Evolutionary conservation across 1,140 invertebrate species (phyloP), one percentile per base, ranked within the genome.

Genomic region (Zophobas morio): DNA sequence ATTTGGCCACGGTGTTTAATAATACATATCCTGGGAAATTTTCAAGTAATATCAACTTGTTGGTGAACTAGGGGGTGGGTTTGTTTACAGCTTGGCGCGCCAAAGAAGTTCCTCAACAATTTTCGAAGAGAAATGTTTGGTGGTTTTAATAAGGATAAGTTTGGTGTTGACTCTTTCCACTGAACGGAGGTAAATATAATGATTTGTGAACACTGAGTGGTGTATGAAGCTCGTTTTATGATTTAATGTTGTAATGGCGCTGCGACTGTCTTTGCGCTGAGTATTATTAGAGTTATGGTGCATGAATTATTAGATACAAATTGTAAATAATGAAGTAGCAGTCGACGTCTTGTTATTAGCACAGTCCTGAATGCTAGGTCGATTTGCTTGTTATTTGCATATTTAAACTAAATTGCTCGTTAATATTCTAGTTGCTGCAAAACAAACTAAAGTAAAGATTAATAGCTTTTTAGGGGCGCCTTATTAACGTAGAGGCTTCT

Each of bases 1-100:
- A 60, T 60, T 60, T 60, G 34, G n/a, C 60, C 6, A 66, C 60
- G 56, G 56, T 60, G 56, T 66, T 66, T 66, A 66, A 66, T 66
- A 66, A 66, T 66, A 66, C 32, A 60, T 60, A 39, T 32, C 1
- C 33, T 8, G 56, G 56, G 56, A 60, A 60, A 66, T 66, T 66
- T 66, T 66, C 37, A 42, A 42, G 60, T 36, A 66, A 66, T 66
- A 66, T 66, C 60, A 66, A 66, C 60, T 66, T 66, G 60, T 66
- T 66, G 60, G 60, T 42, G 39, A 42, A 66, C 60, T 32, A 32
- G 37, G 42, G 60, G 39, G 60, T 4, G 39, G 60, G 37, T 33
- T 66, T 66, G 60, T 66, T 66, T 66, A 66, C 60, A 37, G 60
- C 60, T 42, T 66, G 34, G 34, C 36, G 36, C 56, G 34, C 34